phyloP scores from a whole-genome alignment of 2,113 vertebrate species.

The Ceyx cyanopectus region DNA sequence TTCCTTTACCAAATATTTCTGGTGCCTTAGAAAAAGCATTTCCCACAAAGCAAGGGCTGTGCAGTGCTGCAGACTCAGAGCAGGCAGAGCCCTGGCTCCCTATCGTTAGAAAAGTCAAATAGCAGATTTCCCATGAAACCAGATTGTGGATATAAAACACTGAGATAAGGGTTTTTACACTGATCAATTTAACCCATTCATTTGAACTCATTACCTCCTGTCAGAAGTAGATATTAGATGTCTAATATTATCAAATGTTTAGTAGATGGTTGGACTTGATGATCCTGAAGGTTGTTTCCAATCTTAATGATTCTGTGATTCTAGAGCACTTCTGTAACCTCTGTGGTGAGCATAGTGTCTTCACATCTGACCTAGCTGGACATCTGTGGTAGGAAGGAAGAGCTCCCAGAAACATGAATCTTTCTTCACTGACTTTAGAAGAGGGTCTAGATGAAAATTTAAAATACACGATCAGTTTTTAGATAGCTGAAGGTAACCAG shows the following conservation, averaged over 20 bases:
- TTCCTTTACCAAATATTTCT: constrained; percentile 34
- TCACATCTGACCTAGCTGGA: not conserved
- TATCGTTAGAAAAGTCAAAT: not conserved
- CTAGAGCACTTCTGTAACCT: not conserved
- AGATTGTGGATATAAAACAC: not conserved
- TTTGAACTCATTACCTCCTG: not conserved
- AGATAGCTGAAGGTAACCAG: not conserved
- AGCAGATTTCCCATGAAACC: not conserved
- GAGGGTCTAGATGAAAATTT: not conserved
- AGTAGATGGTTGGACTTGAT: no score
- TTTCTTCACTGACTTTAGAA: not conserved
- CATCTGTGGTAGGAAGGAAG: not conserved
- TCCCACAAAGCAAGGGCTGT: not conserved
- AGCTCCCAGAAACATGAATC: not conserved
- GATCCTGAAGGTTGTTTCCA: no score
- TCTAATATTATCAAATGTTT: not conserved
- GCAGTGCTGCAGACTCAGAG: rapidly evolving
- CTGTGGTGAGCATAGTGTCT: not conserved
- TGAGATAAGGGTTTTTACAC: not conserved
- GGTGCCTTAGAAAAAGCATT: not conserved
- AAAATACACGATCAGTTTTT: not conserved
- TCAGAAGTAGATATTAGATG: not conserved
- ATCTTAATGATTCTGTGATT: no score
- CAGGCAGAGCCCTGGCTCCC: not conserved
- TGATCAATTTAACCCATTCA: not conserved